Base-by-base conservation (phyloP, 2,797 vertebrate genomes). In the Erithacus rubecula region DNA sequence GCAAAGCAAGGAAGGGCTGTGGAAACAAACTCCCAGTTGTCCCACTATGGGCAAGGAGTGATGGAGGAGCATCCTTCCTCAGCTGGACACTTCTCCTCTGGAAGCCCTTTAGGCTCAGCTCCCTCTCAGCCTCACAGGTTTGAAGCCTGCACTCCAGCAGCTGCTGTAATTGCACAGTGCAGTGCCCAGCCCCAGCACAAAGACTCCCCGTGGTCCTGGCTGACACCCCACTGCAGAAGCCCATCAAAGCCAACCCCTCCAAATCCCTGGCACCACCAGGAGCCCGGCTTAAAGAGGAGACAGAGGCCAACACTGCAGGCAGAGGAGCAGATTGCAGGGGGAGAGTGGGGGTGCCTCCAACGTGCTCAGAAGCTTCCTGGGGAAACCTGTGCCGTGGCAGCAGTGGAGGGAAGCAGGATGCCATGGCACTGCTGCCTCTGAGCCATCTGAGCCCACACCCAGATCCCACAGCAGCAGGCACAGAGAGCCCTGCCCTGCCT, bases 181-280 rank as follows among this genome's bases (percentile, higher is more conserved):
- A 2, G 84, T 86, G 76, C 76, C 68, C 4, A 0, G 49, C 51
- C 62, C 52, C 22, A 11, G 75, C 78, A 87, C 86, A 90, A 82
- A 95, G 83, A 26, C 55, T 46, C 75, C 91, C 91, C 21, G 1
- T 3, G 17, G 52, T n/a, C 75, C 60, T 64, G 47, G 59, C 81
- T 86, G 75, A 63, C 87, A 69, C 71, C 87, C 72, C 64, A 63
- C 64, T 26, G 75, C 41, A 67, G 58, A 58, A 49, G 18, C 26
- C 71, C 88, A 89, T 95, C 80, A 95, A 96, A 95, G 82, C 20
- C 59, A 72, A 29, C 27, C n/a, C 52, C 64, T 82, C 63, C 62
- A 91, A 94, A 94, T 83, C 93, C 55, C 39, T 82, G 34, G 37
- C 36, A 37, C 49, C 55, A 80, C 63, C 4, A 3, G 91, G 76